These are phyloP conservation scores for Eublepharis macularius DNA, from an alignment of 2,113 vertebrate genomes.

Conservation along the genomic window DNA sequence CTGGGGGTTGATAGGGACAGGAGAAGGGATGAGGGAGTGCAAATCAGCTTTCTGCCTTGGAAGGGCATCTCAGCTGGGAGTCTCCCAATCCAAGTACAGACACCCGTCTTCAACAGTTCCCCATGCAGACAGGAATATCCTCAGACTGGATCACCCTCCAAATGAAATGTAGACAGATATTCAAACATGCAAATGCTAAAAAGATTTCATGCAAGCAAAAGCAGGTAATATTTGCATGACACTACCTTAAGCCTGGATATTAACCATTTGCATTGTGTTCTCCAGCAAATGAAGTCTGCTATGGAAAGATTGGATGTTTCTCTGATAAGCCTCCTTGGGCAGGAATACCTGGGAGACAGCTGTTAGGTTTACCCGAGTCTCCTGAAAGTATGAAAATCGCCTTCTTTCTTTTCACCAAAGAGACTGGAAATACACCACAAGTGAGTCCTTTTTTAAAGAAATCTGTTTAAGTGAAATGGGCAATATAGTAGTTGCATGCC, in stretches of 20 bases:
- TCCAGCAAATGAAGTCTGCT: slow-evolving; percentile 66
- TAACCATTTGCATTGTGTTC: not conserved
- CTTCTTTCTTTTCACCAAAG: slow-evolving; percentile 75
- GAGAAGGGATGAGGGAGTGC: no score
- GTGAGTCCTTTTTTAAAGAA: slow-evolving; percentile 36
- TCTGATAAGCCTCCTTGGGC: slow-evolving; percentile 71
- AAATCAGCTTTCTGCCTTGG: no score
- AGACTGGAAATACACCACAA: slow-evolving; percentile 67
- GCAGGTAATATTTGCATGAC: no score
- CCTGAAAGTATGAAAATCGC: slow-evolving; percentile 67
- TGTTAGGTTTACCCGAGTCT: slow-evolving; percentile 60
- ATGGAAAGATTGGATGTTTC: slow-evolving; percentile 72
- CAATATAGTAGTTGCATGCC: not conserved
- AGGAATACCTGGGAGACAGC: slow-evolving; percentile 69
- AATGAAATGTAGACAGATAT: not conserved
- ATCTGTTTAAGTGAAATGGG: not conserved
- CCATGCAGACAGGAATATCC: no score
- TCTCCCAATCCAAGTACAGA: no score
- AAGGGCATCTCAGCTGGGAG: no score
- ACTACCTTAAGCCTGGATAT: not conserved
- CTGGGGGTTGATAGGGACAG: no score
- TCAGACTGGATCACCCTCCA: no score
- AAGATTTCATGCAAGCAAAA: not conserved
- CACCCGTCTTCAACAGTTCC: no score
- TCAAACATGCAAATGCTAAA: not conserved